Evolutionary conservation across 2,797 vertebrate genomes (phyloP).

Genomic region (Cossypha polioptera): DNA sequence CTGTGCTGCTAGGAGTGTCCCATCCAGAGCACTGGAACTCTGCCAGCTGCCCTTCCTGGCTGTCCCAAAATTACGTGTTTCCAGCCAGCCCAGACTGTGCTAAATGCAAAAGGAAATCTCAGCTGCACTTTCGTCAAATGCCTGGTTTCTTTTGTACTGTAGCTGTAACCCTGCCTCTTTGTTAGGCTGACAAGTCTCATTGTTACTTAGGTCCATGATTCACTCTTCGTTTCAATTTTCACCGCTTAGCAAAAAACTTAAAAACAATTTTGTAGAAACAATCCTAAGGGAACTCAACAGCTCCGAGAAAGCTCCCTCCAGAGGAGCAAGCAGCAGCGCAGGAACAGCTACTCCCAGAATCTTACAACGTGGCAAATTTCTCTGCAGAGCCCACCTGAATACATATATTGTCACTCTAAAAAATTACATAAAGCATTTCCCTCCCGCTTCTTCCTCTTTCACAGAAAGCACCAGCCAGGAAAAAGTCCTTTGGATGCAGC

Average conservation of each 20-base stretch:
- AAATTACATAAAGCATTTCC: not conserved
- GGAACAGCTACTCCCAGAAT: not conserved
- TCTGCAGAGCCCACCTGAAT: not conserved
- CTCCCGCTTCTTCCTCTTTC: not conserved
- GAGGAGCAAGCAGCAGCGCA: constrained; percentile 3
- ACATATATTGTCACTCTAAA: not conserved
- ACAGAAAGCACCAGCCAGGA: not conserved
- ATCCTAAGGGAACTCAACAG: not conserved
- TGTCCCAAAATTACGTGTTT: not conserved
- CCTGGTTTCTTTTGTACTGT: not conserved
- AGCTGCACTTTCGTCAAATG: constrained; percentile 35
- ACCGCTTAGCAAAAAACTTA: not conserved
- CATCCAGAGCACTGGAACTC: not conserved
- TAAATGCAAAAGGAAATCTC: not conserved
- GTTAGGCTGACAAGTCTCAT: not conserved
- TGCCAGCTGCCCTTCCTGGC: not conserved
- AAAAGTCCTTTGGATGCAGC: not conserved
- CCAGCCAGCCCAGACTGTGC: not conserved
- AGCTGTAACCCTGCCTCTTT: not conserved
- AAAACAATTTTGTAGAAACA: not conserved
- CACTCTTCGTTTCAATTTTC: not conserved
- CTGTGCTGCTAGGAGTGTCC: accelerated
- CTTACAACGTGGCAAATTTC: constrained; percentile 43
- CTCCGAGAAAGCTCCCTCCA: constrained; percentile 16
- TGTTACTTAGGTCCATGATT: not conserved